These are phyloP conservation scores for Micromys minutus DNA, from an alignment of 2,113 vertebrate species.

Conservation along the genomic window DNA sequence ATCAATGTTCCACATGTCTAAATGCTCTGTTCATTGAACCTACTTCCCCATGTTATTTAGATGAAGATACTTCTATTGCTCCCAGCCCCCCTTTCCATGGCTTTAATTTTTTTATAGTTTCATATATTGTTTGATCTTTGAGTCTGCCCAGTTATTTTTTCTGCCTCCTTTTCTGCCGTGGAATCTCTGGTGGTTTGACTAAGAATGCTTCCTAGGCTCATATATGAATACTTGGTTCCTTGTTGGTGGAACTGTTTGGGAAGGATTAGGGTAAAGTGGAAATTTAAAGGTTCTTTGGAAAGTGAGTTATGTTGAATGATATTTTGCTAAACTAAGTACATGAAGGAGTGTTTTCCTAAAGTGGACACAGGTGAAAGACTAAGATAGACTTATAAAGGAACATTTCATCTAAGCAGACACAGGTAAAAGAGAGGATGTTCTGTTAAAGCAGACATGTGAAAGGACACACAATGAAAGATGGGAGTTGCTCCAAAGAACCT, in stretches of 20 bases:
- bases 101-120: background rate
- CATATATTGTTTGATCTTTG: background rate
- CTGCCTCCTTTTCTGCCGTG: background rate
- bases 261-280: background rate
- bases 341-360: too few relatives aligned
- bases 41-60: background rate
- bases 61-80: background rate
- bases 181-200: background rate
- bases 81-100: accelerated
- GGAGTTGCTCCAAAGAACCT: too few relatives aligned
- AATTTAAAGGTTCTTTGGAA: too few relatives aligned
- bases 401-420: too few relatives aligned
- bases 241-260: background rate
- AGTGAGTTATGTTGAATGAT: too few relatives aligned
- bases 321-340: too few relatives aligned
- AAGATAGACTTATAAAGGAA: too few relatives aligned
- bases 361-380: too few relatives aligned
- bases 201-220: background rate
- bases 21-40: background rate
- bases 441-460: too few relatives aligned
- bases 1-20: background rate
- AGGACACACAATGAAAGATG: too few relatives aligned
- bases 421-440: too few relatives aligned
- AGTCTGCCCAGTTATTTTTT: background rate
- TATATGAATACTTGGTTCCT: background rate